These are phyloP conservation scores for Dioctria rufipes DNA, from an alignment of 2,888 invertebrate genomes.

Conservation along the genomic window DNA sequence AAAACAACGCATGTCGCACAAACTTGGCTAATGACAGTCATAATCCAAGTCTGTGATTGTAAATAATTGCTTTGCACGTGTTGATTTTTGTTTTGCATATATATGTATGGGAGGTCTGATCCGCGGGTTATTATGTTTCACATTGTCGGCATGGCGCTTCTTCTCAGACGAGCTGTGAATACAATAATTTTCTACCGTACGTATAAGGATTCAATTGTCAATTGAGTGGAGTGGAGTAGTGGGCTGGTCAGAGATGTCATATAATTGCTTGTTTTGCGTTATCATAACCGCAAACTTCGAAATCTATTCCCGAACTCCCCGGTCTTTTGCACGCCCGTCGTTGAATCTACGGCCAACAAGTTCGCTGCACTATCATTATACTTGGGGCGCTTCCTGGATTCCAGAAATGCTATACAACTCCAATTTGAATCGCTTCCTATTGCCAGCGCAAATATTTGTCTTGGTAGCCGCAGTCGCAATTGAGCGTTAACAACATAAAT, in stretches of 20 bases:
- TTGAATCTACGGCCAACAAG: no score
- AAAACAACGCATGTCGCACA: background rate
- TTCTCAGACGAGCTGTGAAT: no score
- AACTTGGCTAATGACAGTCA: no score
- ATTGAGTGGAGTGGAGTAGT: background rate
- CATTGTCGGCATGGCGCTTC: no score
- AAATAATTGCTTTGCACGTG: slow-evolving; percentile 9
- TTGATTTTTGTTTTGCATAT: background rate
- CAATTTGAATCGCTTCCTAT: slow-evolving; percentile 42
- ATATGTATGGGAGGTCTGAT: slow-evolving; percentile 1
- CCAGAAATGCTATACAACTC: slow-evolving; percentile 22
- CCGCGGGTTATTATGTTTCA: no score
- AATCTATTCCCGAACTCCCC: background rate
- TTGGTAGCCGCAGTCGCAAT: slow-evolving; percentile 40
- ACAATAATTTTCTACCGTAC: no score
- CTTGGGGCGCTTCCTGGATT: slow-evolving; percentile 20
- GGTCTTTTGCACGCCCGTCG: no score
- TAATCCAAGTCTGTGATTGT: no score
- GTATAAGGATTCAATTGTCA: slow-evolving; percentile 8
- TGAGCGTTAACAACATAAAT: slow-evolving; percentile 52
- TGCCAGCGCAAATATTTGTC: slow-evolving; percentile 41
- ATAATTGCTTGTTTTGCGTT: slow-evolving; percentile 17
- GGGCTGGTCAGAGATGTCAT: background rate
- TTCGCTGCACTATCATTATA: background rate
- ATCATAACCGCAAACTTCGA: background rate